Evolutionary conservation across 1,140 invertebrate genomes (phyloP).

Genomic region (Drosophila sturtevanti): DNA sequence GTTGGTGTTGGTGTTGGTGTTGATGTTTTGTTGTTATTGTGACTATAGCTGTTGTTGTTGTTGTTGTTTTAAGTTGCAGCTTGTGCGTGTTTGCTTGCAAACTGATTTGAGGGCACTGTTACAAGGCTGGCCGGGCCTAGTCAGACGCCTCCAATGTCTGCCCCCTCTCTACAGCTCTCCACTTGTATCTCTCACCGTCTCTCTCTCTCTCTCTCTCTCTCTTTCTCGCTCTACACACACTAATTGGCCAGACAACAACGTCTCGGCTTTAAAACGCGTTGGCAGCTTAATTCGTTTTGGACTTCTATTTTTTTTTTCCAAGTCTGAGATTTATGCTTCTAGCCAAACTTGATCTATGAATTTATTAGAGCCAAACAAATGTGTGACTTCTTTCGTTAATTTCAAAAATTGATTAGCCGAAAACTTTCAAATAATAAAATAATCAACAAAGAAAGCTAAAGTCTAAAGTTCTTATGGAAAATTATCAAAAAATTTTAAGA

Average conservation of each 20-base stretch:
- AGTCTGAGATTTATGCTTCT: slow-evolving; percentile 34
- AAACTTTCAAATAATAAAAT: neutral
- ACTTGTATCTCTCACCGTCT: slow-evolving; percentile 15
- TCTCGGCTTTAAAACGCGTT: slow-evolving; percentile 48
- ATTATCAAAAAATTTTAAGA: too few relatives aligned
- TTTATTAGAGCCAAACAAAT: slow-evolving; percentile 73
- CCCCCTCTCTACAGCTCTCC: slow-evolving; percentile 20
- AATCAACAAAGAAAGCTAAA: neutral
- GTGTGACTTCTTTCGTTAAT: slow-evolving; percentile 41
- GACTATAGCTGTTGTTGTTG: slow-evolving; percentile 26
- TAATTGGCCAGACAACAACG: slow-evolving; percentile 63
- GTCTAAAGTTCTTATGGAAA: too few relatives aligned
- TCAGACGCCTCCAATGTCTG: slow-evolving; percentile 13
- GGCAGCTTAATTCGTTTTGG: slow-evolving; percentile 60
- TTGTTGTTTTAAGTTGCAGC: slow-evolving; percentile 38
- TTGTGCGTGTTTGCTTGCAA: slow-evolving; percentile 67
- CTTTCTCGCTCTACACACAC: slow-evolving; percentile 8
- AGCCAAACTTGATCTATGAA: slow-evolving; percentile 66
- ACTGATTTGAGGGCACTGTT: slow-evolving; percentile 75
- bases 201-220: neutral
- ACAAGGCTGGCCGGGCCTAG: slow-evolving; percentile 65
- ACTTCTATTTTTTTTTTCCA: neutral
- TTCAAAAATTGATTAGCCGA: slow-evolving; percentile 21
- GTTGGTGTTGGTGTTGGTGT: slow-evolving; percentile 21
- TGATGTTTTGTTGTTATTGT: slow-evolving; percentile 35